These are phyloP conservation scores for Tetheella fluctuosa DNA, from an alignment of 2,888 invertebrate genomes.

Conservation along the genomic window DNA sequence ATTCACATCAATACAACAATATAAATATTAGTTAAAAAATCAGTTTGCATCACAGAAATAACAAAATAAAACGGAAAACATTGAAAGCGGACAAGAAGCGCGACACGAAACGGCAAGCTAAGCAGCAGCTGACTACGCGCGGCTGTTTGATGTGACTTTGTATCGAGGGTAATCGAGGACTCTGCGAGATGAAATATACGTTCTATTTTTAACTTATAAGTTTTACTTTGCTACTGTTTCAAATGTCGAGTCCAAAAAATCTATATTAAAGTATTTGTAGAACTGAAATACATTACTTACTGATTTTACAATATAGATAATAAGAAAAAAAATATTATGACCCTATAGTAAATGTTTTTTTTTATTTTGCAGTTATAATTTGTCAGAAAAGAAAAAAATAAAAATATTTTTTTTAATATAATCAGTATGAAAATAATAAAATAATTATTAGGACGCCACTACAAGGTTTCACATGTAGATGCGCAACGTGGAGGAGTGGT, in stretches of 20 bases:
- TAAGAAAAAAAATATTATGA: too few relatives aligned
- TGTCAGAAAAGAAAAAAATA: too few relatives aligned
- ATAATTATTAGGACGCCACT: constrained; percentile 43
- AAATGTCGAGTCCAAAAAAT: not conserved
- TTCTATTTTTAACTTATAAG: not conserved
- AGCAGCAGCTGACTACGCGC: constrained; percentile 87
- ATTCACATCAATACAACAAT: constrained; percentile 70
- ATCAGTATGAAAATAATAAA: not conserved
- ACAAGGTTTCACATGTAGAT: constrained; percentile 66
- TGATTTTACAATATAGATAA: too few relatives aligned
- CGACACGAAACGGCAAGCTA: constrained; percentile 87
- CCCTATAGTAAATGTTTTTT: too few relatives aligned
- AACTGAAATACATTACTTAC: too few relatives aligned
- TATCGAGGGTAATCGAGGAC: constrained; percentile 39
- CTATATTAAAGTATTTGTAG: too few relatives aligned
- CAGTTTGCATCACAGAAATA: constrained; percentile 84
- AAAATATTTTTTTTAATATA: not conserved
- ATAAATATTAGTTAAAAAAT: constrained; percentile 77
- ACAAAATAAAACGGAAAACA: constrained; percentile 85
- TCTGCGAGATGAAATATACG: not conserved
- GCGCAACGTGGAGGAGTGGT: constrained; percentile 81
- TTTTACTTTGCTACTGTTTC: not conserved
- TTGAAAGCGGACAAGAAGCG: constrained; percentile 85
- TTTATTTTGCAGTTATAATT: not conserved
- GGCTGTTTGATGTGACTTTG: constrained; percentile 69